phyloP scores from a whole-genome alignment of 2,888 invertebrate species.

The Pristionchus maxplancki region DNA sequence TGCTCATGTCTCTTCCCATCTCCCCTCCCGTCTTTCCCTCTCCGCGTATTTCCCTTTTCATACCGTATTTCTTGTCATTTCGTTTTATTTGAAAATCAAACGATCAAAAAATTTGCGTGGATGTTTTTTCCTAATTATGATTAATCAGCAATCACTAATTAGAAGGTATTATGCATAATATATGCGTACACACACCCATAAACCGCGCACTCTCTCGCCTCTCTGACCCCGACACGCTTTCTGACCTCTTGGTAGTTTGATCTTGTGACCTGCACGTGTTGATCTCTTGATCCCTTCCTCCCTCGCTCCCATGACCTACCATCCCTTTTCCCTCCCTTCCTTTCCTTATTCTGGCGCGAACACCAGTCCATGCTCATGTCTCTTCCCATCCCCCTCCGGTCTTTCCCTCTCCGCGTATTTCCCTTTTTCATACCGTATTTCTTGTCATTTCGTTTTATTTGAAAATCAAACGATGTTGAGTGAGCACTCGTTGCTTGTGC shows the following conservation, averaged over 20 bases:
- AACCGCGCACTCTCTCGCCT: neutral
- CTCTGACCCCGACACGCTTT: neutral
- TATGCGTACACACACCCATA: no score
- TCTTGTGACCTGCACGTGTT: neutral
- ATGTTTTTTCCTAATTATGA: no score
- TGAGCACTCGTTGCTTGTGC: no score
- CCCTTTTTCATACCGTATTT: neutral
- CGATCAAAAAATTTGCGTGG: no score
- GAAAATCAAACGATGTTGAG: no score
- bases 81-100: neutral
- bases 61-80: neutral
- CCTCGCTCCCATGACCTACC: conserved; percentile 10
- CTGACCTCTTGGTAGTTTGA: neutral
- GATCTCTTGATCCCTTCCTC: neutral
- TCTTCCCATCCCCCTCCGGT: neutral
- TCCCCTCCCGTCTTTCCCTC: no score
- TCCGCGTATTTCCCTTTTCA: neutral
- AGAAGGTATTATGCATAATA: no score
- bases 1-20: neutral
- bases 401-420: neutral
- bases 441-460: neutral
- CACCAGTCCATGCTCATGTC: neutral
- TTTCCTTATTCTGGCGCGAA: neutral
- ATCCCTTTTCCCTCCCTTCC: neutral
- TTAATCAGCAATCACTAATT: no score